Percentiles rank a stretch among this genome's conserved stretches.
phyloP scores from a whole-genome alignment of 2,797 vertebrate genomes.

The Antrozous pallidus region DNA sequence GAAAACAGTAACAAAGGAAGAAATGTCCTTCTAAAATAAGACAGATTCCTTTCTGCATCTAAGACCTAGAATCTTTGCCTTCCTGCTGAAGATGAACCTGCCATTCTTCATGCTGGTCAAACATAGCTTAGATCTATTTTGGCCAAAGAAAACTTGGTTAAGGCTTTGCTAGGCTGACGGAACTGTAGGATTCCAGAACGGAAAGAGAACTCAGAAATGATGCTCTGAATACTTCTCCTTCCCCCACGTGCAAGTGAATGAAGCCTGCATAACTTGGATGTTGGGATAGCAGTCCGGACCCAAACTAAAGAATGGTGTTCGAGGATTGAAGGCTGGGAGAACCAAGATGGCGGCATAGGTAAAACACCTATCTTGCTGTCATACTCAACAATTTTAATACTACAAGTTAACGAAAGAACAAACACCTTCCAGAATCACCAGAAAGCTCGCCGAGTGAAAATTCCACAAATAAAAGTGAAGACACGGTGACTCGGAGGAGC shows the following conservation, averaged over 20 bases:
- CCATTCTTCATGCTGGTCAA: background rate
- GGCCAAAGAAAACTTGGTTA: slow-evolving; percentile 12
- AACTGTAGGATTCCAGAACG: background rate
- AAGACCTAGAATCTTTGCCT: background rate
- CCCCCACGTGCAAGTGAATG: background rate
- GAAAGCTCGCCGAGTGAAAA: too few species aligned
- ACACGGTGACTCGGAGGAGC: too few species aligned
- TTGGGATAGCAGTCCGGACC: background rate
- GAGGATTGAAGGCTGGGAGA: too few species aligned
- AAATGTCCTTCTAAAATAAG: background rate
- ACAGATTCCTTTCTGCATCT: background rate
- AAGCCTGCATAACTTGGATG: background rate
- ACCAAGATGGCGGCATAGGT: too few species aligned
- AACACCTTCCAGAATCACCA: too few species aligned
- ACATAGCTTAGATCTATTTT: background rate
- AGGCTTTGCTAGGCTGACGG: background rate
- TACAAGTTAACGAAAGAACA: too few species aligned
- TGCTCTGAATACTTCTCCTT: background rate
- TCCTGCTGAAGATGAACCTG: slow-evolving; percentile 1
- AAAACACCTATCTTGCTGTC: too few species aligned
- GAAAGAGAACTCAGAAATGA: background rate
- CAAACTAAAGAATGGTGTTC: background rate
- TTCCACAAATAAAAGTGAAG: too few species aligned
- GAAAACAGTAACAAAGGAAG: slow-evolving; percentile 25
- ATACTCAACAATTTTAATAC: too few species aligned